Evolutionary conservation across 2,888 invertebrate species (phyloP).

Genomic region (Lucinisca nassula): DNA sequence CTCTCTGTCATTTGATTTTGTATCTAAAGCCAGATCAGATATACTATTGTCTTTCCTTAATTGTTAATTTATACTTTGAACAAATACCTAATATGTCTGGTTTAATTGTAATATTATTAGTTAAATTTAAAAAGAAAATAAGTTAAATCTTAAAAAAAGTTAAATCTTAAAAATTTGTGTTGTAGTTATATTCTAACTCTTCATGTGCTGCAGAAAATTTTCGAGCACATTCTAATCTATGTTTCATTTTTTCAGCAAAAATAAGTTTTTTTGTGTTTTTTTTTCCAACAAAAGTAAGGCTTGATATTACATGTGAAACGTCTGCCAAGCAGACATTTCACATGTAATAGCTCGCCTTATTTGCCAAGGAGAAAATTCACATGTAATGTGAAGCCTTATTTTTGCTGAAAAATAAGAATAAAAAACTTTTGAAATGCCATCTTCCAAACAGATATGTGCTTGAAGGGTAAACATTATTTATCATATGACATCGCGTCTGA

Average conservation of each 20-base stretch:
- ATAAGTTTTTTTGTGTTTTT: too few relatives aligned
- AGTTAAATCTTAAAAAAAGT: too few relatives aligned
- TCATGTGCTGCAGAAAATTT: too few relatives aligned
- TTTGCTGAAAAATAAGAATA: not conserved
- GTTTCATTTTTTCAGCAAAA: too few relatives aligned
- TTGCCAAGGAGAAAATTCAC: too few relatives aligned
- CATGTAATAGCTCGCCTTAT: not conserved
- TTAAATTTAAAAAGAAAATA: too few relatives aligned
- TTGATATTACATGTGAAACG: not conserved
- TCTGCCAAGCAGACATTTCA: not conserved
- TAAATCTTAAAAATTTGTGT: too few relatives aligned
- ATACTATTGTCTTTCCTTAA: not conserved
- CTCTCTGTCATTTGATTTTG: not conserved
- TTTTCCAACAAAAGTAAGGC: too few relatives aligned
- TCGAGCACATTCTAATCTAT: too few relatives aligned
- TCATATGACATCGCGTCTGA: too few relatives aligned
- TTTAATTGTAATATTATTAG: not conserved
- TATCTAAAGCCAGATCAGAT: not conserved
- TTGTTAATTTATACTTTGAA: not conserved
- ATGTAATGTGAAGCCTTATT: not conserved
- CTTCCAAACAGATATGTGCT: not conserved
- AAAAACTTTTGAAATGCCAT: not conserved
- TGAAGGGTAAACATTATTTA: too few relatives aligned
- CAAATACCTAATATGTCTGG: not conserved
- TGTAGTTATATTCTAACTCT: too few relatives aligned